Evolutionary conservation across 1,140 invertebrate genomes (phyloP).

Genomic region (Drosophila sp.): DNA sequence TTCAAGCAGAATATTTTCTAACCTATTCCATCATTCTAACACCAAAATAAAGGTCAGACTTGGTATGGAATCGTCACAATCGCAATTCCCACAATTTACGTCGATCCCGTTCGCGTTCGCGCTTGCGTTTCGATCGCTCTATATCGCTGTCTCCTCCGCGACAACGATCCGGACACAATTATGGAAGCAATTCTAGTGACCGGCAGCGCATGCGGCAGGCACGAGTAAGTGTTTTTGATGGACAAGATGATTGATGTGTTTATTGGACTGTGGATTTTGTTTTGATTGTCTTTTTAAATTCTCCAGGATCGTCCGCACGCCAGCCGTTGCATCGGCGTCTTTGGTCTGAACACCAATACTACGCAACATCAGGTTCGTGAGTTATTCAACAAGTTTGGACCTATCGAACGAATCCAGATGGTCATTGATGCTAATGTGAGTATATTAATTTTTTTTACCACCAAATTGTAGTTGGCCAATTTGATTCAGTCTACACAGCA

Average conservation of each 20-base stretch:
- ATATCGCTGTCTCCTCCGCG: conserved; percentile 18
- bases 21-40: conserved; percentile 64
- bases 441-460: neutral
- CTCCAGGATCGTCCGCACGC: conserved; percentile 91
- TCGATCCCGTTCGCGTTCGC: conserved; percentile 34
- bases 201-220: conserved; percentile 48
- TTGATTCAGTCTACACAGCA: neutral
- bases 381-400: conserved; percentile 96
- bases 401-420: conserved; percentile 96
- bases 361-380: conserved; percentile 96
- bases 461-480: conserved; percentile 2
- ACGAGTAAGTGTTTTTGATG: conserved; percentile 45
- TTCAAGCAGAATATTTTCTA: conserved; percentile 55
- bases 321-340: conserved; percentile 96
- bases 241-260: neutral
- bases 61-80: conserved; percentile 35
- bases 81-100: conserved; percentile 32
- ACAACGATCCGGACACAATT: conserved; percentile 38
- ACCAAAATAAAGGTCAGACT: conserved; percentile 62
- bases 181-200: conserved; percentile 37
- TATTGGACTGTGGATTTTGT: neutral
- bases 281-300: neutral
- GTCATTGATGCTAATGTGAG: conserved; percentile 97
- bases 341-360: conserved; percentile 96
- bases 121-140: conserved; percentile 30